Evolutionary conservation across 2,888 invertebrate genomes (phyloP).

Genomic region (Peribatodes rhomboidaria): DNA sequence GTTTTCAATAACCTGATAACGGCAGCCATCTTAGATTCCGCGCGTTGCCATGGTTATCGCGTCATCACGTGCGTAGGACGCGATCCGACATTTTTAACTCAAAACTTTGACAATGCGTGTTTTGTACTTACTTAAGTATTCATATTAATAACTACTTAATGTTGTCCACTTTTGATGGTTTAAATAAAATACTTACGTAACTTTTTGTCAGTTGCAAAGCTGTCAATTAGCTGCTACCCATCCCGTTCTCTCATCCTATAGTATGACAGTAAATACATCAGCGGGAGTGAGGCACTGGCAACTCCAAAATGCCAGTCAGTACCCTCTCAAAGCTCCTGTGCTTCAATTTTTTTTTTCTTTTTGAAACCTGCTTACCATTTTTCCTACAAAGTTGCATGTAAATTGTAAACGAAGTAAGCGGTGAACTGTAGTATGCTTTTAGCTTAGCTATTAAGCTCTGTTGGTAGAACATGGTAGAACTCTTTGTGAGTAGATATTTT

Average conservation of each 20-base stretch:
- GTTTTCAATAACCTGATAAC: conserved; percentile 69
- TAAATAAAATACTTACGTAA: no score
- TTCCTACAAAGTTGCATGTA: conserved; percentile 15
- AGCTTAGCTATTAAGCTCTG: background rate
- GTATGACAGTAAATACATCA: no score
- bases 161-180: no score
- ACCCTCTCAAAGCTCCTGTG: no score
- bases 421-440: background rate
- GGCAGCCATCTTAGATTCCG: conserved; percentile 77
- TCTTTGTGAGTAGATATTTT: background rate
- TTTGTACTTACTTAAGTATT: no score
- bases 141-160: no score
- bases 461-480: background rate
- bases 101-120: background rate
- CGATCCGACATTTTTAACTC: conserved; percentile 22
- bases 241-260: no score
- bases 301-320: no score
- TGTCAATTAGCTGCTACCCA: no score
- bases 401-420: conserved; percentile 9
- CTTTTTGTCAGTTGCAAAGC: no score
- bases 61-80: conserved; percentile 67
- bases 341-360: background rate
- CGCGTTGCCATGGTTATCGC: conserved; percentile 72
- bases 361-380: background rate
- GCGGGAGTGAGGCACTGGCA: no score